phyloP scores from a whole-genome alignment of 2,797 vertebrate species.

The Mareca strepera region DNA sequence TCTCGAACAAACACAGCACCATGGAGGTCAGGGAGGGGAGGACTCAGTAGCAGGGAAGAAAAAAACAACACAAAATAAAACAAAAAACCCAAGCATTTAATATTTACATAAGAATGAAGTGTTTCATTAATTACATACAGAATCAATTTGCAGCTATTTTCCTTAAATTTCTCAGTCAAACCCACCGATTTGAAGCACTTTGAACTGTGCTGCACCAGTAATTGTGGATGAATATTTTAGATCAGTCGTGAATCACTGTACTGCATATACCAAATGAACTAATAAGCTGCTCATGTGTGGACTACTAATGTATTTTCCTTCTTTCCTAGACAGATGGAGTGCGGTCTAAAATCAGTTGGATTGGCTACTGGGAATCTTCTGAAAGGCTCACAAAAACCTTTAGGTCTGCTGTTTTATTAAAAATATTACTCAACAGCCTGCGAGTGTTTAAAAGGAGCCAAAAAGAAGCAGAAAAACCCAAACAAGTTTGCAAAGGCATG shows the following conservation, averaged over 20 bases:
- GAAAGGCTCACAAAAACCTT: conserved; percentile 35
- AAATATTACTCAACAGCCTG: conserved; percentile 13
- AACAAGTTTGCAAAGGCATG: background rate
- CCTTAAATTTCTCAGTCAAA: conserved; percentile 74
- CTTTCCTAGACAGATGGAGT: conserved; percentile 67
- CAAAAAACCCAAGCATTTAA: conserved; percentile 11
- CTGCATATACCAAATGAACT: conserved; percentile 79
- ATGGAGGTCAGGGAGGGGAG: background rate
- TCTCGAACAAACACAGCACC: conserved; percentile 50
- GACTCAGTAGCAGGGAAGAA: background rate
- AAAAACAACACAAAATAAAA: background rate
- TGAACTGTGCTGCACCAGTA: conserved; percentile 78
- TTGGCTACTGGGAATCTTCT: conserved; percentile 34
- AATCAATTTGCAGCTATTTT: conserved; percentile 75
- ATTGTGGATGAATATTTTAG: conserved; percentile 85
- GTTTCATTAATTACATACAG: conserved; percentile 75
- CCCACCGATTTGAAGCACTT: conserved; percentile 73
- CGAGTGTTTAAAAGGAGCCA: background rate
- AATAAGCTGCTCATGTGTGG: conserved; percentile 81
- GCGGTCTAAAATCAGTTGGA: conserved; percentile 50
- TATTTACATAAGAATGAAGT: conserved; percentile 70
- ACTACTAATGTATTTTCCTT: conserved; percentile 79
- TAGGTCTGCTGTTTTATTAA: conserved; percentile 19
- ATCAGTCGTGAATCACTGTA: conserved; percentile 77
- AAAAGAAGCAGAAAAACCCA: background rate